Evolutionary conservation across 2,888 invertebrate species (phyloP).

Genomic region (Rhagonycha fulva): DNA sequence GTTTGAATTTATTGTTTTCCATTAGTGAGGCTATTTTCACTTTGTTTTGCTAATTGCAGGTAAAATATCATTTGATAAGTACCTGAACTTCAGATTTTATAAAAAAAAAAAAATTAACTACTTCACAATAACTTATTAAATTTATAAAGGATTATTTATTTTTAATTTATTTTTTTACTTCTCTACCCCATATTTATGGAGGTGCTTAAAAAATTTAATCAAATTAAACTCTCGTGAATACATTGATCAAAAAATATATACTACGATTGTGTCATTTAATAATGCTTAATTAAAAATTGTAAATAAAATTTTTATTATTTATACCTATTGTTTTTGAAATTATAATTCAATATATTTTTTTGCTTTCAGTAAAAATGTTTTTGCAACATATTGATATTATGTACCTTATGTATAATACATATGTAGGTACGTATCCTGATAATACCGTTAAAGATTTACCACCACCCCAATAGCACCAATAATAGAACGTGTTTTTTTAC

Average conservation of each 20-base stretch:
- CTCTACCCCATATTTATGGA: not conserved
- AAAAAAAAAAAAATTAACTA: not conserved
- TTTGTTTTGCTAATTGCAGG: not conserved
- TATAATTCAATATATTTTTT: no score
- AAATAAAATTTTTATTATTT: not conserved
- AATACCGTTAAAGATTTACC: not conserved
- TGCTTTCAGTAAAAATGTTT: no score
- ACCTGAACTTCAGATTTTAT: not conserved
- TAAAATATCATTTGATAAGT: constrained; percentile 2
- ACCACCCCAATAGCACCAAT: no score
- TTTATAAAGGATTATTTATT: not conserved
- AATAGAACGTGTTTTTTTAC: no score
- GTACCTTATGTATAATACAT: not conserved
- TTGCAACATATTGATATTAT: not conserved
- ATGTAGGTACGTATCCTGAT: no score
- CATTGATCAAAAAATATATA: no score
- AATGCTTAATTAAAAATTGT: not conserved
- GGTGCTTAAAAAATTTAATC: not conserved
- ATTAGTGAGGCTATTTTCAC: not conserved
- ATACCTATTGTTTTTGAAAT: no score
- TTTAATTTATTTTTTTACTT: not conserved
- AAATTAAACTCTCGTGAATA: not conserved
- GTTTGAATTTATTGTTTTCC: constrained; percentile 32
- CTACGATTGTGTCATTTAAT: not conserved
- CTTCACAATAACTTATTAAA: not conserved